A percentile compares a stretch with the other conserved stretches of the same genome.
Evolutionary conservation across 2,113 vertebrate species (phyloP).

Genomic region (Pelodiscus sinensis): DNA sequence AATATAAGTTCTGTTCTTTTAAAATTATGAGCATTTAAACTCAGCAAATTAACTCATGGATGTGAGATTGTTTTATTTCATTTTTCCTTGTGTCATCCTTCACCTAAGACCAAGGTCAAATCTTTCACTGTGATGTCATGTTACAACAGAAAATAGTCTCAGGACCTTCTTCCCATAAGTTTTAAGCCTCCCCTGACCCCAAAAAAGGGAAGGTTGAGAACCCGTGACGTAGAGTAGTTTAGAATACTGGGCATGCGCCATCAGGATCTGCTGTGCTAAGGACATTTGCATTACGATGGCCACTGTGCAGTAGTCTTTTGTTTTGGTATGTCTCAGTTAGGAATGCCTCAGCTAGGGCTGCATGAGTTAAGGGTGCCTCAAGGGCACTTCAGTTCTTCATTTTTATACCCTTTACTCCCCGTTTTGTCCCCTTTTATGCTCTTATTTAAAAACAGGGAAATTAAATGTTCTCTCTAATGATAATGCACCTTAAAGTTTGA

Average conservation of each 20-base stretch:
- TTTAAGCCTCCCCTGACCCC: background rate
- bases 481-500: background rate
- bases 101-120: background rate
- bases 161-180: background rate
- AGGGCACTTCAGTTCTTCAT: background rate
- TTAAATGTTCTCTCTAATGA: background rate
- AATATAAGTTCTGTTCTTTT: constrained; percentile 25
- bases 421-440: constrained; percentile 13
- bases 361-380: background rate
- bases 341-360: background rate
- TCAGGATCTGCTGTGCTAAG: background rate
- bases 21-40: constrained; percentile 33
- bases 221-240: background rate
- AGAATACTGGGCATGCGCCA: background rate
- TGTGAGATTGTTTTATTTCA: background rate
- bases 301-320: background rate
- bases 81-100: constrained; percentile 22
- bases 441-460: constrained; percentile 3
- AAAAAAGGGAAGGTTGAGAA: background rate
- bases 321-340: background rate
- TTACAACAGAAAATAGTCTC: constrained; percentile 10
- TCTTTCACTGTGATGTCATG: background rate
- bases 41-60: background rate
- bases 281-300: background rate
- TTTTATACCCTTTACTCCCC: background rate